Evolutionary conservation across 2,113 vertebrate genomes (phyloP).

Genomic region (Anarrhichthys ocellatus): DNA sequence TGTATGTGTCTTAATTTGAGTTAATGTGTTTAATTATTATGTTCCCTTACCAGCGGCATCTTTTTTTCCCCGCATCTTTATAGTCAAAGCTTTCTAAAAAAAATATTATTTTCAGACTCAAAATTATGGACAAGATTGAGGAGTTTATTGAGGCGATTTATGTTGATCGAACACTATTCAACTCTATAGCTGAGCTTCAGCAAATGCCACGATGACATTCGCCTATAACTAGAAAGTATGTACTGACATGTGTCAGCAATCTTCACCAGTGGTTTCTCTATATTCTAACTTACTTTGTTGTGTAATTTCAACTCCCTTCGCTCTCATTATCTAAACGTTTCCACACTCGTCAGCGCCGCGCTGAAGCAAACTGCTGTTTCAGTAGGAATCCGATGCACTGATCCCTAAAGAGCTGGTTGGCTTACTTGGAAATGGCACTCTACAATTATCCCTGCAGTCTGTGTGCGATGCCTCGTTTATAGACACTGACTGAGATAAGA

Average conservation of each 20-base stretch:
- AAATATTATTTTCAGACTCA: background rate
- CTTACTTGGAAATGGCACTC: background rate
- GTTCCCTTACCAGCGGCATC: too few species aligned
- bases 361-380: constrained; percentile 34
- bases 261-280: constrained; percentile 20
- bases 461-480: constrained; percentile 6
- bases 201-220: background rate
- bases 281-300: background rate
- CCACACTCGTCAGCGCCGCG: constrained; percentile 10
- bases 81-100: too few species aligned
- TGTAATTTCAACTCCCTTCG: background rate
- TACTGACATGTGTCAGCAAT: constrained; percentile 13
- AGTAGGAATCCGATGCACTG: constrained; percentile 4
- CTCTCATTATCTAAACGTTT: constrained; percentile 16
- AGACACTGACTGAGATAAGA: constrained; percentile 7
- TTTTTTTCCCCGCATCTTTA: too few species aligned
- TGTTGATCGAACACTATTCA: background rate
- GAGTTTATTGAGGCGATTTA: background rate
- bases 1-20: too few species aligned
- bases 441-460: constrained; percentile 19
- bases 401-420: background rate
- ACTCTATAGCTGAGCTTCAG: background rate
- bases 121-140: background rate
- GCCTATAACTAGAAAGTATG: constrained; percentile 11
- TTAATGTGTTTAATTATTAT: too few species aligned